These are phyloP conservation scores for Kuschelorhynchus macadamiae DNA, from an alignment of 2,888 invertebrate species.

Conservation along the genomic window DNA sequence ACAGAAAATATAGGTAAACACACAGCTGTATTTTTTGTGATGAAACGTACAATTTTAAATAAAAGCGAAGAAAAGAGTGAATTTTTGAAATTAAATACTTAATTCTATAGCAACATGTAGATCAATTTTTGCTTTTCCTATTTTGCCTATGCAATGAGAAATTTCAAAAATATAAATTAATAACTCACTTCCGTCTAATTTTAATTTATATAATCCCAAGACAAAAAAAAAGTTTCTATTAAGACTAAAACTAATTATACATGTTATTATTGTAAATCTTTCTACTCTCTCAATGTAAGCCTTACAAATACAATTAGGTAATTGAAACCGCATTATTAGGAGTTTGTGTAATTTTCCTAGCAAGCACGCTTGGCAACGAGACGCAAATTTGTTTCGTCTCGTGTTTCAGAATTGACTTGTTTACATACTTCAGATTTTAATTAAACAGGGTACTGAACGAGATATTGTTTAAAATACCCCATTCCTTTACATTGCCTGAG, in stretches of 20 bases:
- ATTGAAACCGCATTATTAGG: conserved; percentile 48
- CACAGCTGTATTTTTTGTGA: no score
- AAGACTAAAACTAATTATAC: conserved; percentile 19
- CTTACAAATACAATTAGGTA: conserved; percentile 48
- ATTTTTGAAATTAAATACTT: no score
- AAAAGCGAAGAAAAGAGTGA: no score
- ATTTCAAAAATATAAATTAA: no score
- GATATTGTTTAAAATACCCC: conserved; percentile 22
- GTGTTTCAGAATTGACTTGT: conserved; percentile 45
- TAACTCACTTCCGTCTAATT: no score
- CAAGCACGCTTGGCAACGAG: conserved; percentile 46
- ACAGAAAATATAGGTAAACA: no score
- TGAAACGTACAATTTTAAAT: no score
- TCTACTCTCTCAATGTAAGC: conserved; percentile 22
- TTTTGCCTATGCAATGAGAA: no score
- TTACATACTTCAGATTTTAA: conserved; percentile 47
- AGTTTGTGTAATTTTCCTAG: conserved; percentile 48
- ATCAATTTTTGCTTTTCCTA: no score
- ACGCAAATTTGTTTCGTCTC: conserved; percentile 47
- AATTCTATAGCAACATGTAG: no score
- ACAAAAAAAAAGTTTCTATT: conserved; percentile 7
- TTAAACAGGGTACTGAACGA: conserved; percentile 41
- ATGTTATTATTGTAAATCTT: no score
- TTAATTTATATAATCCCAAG: no score
- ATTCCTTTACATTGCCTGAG: not conserved